Conservation (phyloP, 2,113 vertebrate genomes). For the Siniperca knerii region DNA sequence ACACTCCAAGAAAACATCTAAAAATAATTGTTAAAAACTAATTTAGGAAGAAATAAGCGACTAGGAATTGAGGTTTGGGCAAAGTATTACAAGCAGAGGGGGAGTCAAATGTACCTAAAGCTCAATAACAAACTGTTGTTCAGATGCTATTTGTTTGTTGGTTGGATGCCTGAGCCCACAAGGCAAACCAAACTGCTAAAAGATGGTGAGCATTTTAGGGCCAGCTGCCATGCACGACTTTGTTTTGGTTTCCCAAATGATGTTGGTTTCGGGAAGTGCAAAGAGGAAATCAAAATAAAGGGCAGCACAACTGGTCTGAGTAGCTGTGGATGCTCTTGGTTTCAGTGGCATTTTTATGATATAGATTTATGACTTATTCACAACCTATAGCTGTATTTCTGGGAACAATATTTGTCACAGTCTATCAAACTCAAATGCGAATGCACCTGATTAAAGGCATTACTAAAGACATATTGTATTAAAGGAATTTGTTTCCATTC, state of each 20-base stretch:
- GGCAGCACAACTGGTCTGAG: slow-evolving; percentile 16
- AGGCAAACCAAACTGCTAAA: slow-evolving; percentile 35
- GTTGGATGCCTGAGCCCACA: slow-evolving; percentile 17
- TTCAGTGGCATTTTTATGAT: neutral
- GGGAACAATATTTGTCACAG: neutral
- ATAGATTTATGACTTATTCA: slow-evolving; percentile 1
- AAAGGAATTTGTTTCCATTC: neutral
- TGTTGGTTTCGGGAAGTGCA: slow-evolving; percentile 35
- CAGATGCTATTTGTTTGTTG: slow-evolving; percentile 24
- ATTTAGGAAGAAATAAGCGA: slow-evolving; percentile 42
- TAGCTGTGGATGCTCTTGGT: neutral
- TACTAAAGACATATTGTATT: neutral
- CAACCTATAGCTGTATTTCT: neutral
- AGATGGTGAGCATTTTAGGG: slow-evolving; percentile 30
- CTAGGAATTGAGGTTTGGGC: slow-evolving; percentile 24
- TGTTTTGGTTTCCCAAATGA: slow-evolving; percentile 47
- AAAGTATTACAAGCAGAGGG: neutral
- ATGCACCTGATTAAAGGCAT: neutral
- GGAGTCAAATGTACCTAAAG: slow-evolving; percentile 12
- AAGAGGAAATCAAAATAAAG: slow-evolving; percentile 17
- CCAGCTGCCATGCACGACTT: slow-evolving; percentile 26
- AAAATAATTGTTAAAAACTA: slow-evolving; percentile 28
- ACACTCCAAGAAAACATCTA: slow-evolving; percentile 24
- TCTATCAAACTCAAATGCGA: neutral
- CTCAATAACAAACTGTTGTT: slow-evolving; percentile 42